These are phyloP conservation scores for Corythornis vintsioides DNA, from an alignment of 2,113 vertebrate genomes.

Conservation along the genomic window DNA sequence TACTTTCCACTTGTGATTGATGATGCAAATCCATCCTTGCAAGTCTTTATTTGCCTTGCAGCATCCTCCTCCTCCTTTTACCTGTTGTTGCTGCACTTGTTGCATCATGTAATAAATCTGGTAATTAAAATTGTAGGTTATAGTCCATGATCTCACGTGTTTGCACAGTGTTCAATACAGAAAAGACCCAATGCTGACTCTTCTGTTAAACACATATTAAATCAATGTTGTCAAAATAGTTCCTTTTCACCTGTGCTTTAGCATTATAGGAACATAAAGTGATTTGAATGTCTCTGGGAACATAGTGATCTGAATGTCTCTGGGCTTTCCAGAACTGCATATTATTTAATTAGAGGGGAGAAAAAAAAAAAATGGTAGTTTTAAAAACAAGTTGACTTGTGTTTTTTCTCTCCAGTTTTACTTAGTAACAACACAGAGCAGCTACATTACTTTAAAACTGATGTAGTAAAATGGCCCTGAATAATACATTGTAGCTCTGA, in stretches of 20 bases:
- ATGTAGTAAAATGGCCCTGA: conserved; percentile 87
- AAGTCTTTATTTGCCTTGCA: background rate
- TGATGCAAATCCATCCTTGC: background rate
- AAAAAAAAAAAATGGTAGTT: background rate
- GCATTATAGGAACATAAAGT: background rate
- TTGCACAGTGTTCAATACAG: background rate
- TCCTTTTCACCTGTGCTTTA: background rate
- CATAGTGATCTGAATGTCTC: background rate
- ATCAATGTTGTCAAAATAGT: background rate
- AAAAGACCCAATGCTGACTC: background rate
- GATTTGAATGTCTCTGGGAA: background rate
- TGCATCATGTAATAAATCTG: background rate
- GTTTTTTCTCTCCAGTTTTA: conserved; percentile 60
- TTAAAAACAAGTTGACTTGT: conserved; percentile 38
- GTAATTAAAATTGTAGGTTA: background rate
- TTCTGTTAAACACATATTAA: background rate
- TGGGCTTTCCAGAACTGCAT: background rate
- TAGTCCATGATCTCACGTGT: background rate
- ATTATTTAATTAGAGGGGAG: background rate
- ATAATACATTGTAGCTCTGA: conserved; percentile 91
- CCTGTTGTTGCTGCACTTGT: conserved; percentile 19
- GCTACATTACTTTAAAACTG: conserved; percentile 83
- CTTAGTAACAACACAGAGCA: conserved; percentile 71
- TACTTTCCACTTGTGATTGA: background rate
- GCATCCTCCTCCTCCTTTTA: background rate